These are phyloP conservation scores for Benitochromis conjunctus DNA, from an alignment of 2,113 vertebrate genomes.

Conservation along the genomic window DNA sequence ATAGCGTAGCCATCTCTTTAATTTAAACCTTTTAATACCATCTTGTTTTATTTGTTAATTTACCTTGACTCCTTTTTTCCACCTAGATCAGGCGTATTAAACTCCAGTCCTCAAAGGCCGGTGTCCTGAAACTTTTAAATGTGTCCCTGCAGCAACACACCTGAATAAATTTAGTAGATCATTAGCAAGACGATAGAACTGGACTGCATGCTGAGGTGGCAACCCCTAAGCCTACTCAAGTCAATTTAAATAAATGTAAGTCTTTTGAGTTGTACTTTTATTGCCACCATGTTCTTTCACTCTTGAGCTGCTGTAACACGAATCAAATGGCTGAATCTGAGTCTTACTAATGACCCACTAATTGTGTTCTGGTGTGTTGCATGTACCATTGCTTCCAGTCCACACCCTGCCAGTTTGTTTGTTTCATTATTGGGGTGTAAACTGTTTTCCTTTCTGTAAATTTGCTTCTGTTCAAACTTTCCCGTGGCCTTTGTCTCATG, in stretches of 20 bases:
- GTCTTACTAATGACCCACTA: background rate
- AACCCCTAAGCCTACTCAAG: background rate
- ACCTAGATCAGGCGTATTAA: background rate
- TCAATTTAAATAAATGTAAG: background rate
- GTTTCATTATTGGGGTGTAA: background rate
- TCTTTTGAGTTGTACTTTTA: too few species aligned
- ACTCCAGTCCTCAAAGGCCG: too few species aligned
- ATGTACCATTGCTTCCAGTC: background rate
- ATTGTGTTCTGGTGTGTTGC: background rate
- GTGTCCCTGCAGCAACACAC: background rate
- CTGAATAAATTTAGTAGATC: background rate
- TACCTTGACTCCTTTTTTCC: background rate
- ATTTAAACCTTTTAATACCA: background rate
- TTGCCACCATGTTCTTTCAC: too few species aligned
- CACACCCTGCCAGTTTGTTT: background rate
- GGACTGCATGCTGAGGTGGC: background rate
- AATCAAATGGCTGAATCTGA: fast-evolving
- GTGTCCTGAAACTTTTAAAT: background rate
- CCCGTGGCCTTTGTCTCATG: background rate
- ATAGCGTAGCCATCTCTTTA: background rate
- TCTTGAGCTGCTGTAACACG: background rate
- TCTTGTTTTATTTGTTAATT: background rate
- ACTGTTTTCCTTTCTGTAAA: background rate
- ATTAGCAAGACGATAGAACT: background rate
- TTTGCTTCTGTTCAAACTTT: background rate